Evolutionary conservation across 2,113 vertebrate genomes (phyloP), one percentile per base, ranked within the genome.

Genomic region (Psophia crepitans): DNA sequence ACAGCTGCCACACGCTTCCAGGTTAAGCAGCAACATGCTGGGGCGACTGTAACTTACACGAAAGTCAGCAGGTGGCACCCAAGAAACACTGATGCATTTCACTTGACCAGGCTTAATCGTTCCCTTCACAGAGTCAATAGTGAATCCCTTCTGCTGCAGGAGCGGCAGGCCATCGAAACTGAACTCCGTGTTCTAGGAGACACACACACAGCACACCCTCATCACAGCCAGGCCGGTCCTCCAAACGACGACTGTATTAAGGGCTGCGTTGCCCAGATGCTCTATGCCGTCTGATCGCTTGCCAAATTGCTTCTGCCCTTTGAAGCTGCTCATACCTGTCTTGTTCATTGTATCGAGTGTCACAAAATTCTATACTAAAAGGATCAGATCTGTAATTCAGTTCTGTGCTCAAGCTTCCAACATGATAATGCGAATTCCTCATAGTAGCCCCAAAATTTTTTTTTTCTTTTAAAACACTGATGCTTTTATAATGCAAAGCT

Each of bases 91-190:
- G 97, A 99, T 96, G 90, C 97, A 27, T 69, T 96, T 96, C 12
- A 57, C 97, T 60, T 97, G 97, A 11, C 99, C 99, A 0, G 98
- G 83, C 12, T 99, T 98, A 58, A 99, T 87, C 0, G 9, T 84
- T 39, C 98, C 99, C 85, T 90, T 98, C 39, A 14, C 66, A 1
- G 98, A 97, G 11, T 98, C 98, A 2, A 99, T 35, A 8, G 80
- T 91, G 97, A 99, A 99, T 73, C 99, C 99, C 61, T 97, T 98
- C 94, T 98, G 98, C 91, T 98, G 98, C 78, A 99, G 91, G 12
- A 95, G 26, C 0, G 85, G 10, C 5, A 97, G 5, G 12, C 84
- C 83, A 18, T 99, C 99, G 94, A 98, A 97, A 64, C 60, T 51
- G 97, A 99, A 99, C 91, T 99, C 99, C 4, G 96, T 89, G 0